Conservation (phyloP, 2,113 vertebrate genomes). For the Notothenia coriiceps region DNA sequence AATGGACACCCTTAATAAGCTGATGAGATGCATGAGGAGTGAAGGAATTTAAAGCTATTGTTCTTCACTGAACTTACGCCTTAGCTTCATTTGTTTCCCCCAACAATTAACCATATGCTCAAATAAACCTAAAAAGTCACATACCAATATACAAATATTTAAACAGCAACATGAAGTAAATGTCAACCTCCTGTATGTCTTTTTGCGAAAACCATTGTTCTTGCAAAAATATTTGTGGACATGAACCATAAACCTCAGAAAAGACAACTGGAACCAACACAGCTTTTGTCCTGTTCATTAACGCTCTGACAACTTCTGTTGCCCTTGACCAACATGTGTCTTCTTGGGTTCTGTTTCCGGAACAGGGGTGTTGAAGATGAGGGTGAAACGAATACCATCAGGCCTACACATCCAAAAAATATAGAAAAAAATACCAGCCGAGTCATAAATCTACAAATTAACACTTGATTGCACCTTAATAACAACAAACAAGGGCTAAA, state of each 20-base stretch:
- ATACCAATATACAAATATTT: no score
- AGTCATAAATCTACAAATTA: slow-evolving; percentile 64
- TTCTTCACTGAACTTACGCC: no score
- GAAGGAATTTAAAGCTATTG: no score
- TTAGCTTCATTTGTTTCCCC: no score
- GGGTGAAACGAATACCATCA: slow-evolving; percentile 47
- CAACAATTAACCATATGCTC: no score
- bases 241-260: not conserved
- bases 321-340: slow-evolving; percentile 1
- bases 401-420: slow-evolving; percentile 20
- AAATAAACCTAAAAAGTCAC: no score
- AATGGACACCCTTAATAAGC: no score
- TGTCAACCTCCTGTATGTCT: not conserved
- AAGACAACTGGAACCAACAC: not conserved
- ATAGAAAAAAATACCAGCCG: slow-evolving; percentile 40
- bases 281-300: slow-evolving; percentile 3
- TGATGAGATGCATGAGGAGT: no score
- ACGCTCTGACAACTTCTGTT: not conserved
- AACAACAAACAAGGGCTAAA: slow-evolving; percentile 70
- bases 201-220: not conserved
- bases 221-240: not conserved
- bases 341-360: slow-evolving; percentile 22
- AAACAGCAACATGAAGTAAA: no score
- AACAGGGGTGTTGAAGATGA: not conserved
- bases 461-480: slow-evolving; percentile 75